These are phyloP conservation scores for Alethe diademata DNA, from an alignment of 2,113 vertebrate species.

Conservation along the genomic window DNA sequence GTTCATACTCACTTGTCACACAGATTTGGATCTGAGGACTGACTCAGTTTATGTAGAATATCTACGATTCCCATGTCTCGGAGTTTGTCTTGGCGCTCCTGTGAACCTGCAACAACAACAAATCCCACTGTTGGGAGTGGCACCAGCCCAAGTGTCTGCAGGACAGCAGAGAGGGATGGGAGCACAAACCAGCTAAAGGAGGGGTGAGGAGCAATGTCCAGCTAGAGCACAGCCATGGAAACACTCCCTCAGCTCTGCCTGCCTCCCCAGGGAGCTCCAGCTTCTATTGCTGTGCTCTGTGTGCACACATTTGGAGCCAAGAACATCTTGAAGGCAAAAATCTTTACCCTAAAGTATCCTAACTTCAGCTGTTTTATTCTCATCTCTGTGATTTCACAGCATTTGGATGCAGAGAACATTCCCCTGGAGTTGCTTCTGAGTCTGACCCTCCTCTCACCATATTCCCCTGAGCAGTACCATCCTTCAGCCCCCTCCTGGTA, in stretches of 20 bases:
- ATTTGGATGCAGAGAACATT: not conserved
- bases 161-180: not conserved
- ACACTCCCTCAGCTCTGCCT: not conserved
- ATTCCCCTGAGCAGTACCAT: not conserved
- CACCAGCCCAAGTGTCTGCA: not conserved
- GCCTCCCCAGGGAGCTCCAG: not conserved
- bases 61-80: constrained; percentile 97
- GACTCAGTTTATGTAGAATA: constrained; percentile 94
- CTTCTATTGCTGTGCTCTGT: not conserved
- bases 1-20: constrained; percentile 88
- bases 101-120: constrained; percentile 82
- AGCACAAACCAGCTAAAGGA: not conserved
- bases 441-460: not conserved
- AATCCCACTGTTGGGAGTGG: not conserved
- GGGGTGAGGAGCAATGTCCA: not conserved
- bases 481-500: not conserved
- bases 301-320: not conserved
- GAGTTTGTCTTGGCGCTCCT: constrained; percentile 96
- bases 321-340: not conserved
- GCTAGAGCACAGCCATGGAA: not conserved
- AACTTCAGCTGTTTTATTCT: not conserved
- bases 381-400: not conserved
- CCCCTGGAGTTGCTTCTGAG: not conserved
- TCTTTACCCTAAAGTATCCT: not conserved
- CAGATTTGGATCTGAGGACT: constrained; percentile 92